Percentiles rank a stretch among this genome's conserved stretches.
These are phyloP conservation scores for Trichonephila clavipes DNA, from an alignment of 1,140 invertebrate genomes.

Conservation along the genomic window DNA sequence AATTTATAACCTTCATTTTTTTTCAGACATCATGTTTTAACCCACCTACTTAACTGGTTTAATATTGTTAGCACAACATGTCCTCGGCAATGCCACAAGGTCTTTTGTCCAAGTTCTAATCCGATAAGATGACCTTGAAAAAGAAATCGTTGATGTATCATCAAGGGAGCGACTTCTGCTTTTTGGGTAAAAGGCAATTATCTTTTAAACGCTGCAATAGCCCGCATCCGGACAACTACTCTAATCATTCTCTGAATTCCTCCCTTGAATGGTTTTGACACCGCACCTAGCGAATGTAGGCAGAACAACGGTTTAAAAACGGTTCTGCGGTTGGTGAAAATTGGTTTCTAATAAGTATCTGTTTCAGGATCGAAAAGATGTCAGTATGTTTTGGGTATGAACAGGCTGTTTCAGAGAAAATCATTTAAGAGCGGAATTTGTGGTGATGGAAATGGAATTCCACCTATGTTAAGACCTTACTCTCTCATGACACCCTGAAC, in stretches of 20 bases:
- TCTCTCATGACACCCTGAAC: not conserved
- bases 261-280: not conserved
- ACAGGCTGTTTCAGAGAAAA: constrained; percentile 26
- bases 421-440: constrained; percentile 42
- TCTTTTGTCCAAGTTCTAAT: constrained; percentile 34
- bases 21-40: constrained; percentile 16
- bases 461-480: not conserved
- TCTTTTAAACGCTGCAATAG: not conserved
- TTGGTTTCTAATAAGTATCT: not conserved
- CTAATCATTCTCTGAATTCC: constrained; percentile 48
- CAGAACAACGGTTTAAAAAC: not conserved
- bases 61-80: not conserved
- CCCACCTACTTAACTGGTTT: constrained; percentile 40
- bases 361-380: not conserved
- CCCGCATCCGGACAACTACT: constrained; percentile 18
- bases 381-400: not conserved
- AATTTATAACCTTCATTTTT: not conserved
- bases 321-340: not conserved
- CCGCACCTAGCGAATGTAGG: constrained; percentile 1
- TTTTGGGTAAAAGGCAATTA: constrained; percentile 46
- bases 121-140: constrained; percentile 50
- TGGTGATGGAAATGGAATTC: not conserved
- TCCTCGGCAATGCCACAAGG: not conserved
- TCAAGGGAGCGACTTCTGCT: not conserved
- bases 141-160: not conserved